These are phyloP conservation scores for Benthosema pterotum DNA, from an alignment of 2,797 vertebrate species.

Conservation along the genomic window DNA sequence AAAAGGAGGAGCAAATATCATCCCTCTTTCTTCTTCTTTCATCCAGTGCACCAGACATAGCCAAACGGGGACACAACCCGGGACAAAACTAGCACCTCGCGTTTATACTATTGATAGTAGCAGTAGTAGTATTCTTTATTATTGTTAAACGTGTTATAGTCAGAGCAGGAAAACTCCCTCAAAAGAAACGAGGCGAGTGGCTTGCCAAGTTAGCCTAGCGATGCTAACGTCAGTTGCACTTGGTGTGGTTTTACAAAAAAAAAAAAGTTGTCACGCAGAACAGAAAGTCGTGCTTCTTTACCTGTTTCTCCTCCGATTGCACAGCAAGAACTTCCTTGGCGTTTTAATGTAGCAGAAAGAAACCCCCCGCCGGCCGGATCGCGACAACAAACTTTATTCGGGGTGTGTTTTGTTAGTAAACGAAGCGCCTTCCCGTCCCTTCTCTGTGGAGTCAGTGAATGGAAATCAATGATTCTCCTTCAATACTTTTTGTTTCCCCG, in stretches of 20 bases:
- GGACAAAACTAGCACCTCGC: too few relatives aligned
- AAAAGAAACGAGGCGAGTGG: conserved; percentile 54
- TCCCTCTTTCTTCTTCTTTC: too few relatives aligned
- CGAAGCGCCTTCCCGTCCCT: too few relatives aligned
- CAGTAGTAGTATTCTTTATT: too few relatives aligned
- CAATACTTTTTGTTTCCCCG: conserved; percentile 80
- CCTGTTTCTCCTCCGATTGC: conserved; percentile 66
- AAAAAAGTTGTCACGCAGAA: conserved; percentile 40
- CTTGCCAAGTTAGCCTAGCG: conserved; percentile 70
- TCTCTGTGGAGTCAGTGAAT: conserved; percentile 32
- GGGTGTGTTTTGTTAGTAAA: too few relatives aligned
- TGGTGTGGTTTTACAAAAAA: conserved; percentile 33
- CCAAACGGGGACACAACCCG: too few relatives aligned
- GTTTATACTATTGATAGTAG: too few relatives aligned
- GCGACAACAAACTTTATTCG: too few relatives aligned
- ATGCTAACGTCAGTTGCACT: conserved; percentile 54
- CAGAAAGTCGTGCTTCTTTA: conserved; percentile 47
- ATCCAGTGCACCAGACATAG: too few relatives aligned
- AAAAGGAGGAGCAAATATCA: too few relatives aligned
- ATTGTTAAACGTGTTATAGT: too few relatives aligned
- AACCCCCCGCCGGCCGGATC: too few relatives aligned
- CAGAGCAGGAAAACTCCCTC: background rate
- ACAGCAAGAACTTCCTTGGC: conserved; percentile 48
- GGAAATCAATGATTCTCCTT: conserved; percentile 86
- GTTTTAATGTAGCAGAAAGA: conserved; percentile 29